These are phyloP conservation scores for Squalus acanthias DNA, from an alignment of 2,797 vertebrate genomes.

Conservation along the genomic window DNA sequence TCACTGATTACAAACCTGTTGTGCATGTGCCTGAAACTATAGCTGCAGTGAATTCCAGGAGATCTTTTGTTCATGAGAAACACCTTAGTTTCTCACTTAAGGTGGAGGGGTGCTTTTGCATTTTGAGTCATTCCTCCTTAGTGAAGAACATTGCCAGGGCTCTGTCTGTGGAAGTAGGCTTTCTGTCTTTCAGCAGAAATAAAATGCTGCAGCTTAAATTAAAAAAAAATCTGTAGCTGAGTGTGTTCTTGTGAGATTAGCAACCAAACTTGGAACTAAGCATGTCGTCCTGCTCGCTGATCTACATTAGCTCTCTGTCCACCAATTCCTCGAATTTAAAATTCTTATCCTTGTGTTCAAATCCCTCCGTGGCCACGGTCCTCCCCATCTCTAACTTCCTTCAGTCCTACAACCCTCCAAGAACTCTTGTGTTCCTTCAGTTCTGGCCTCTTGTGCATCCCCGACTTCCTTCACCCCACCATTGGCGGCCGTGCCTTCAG, in stretches of 20 bases:
- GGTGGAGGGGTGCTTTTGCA: not conserved
- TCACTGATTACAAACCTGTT: conserved; percentile 19
- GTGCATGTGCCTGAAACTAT: not conserved
- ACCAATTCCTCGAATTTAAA: not conserved
- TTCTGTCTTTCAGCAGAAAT: not conserved
- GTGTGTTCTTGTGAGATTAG: not conserved
- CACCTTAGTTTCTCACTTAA: not conserved
- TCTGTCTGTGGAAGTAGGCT: not conserved
- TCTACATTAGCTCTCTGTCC: not conserved
- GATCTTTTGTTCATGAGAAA: not conserved
- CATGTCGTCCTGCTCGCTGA: not conserved
- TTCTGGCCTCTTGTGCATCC: not conserved
- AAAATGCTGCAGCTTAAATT: not conserved
- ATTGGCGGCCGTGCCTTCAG: not conserved
- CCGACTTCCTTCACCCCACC: not conserved
- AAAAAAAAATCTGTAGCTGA: not conserved
- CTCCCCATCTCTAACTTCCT: not conserved
- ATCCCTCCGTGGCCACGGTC: not conserved
- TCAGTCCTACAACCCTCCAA: not conserved
- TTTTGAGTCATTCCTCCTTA: not conserved
- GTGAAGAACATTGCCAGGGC: not conserved
- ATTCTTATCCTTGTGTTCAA: not conserved
- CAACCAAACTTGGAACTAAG: not conserved
- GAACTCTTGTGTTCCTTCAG: not conserved
- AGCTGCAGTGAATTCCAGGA: not conserved